phyloP scores from a whole-genome alignment of 1,140 invertebrate species.

The Meloidogyne hapla region DNA sequence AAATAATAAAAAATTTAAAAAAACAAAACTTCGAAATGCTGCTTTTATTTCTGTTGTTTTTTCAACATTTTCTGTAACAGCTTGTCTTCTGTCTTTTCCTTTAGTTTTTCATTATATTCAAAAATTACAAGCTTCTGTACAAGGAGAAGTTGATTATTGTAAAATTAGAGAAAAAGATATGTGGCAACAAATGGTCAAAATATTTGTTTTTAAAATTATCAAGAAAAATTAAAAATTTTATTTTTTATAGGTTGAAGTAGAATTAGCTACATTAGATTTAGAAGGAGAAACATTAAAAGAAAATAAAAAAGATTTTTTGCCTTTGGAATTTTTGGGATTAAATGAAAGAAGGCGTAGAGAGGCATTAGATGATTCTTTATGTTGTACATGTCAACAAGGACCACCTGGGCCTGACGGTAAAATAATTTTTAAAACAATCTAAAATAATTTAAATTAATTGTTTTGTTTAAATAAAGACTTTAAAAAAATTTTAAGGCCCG shows the following conservation, averaged over 20 bases:
- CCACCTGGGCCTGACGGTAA: slow-evolving; percentile 56
- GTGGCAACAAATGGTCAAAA: slow-evolving; percentile 62
- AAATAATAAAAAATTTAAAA: slow-evolving; percentile 16
- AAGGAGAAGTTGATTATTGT: slow-evolving; percentile 64
- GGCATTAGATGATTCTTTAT: slow-evolving; percentile 56
- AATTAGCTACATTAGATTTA: slow-evolving; percentile 34
- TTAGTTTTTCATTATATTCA: slow-evolving; percentile 63
- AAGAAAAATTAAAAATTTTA: too few species aligned
- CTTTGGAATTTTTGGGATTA: slow-evolving; percentile 15
- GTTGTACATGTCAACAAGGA: slow-evolving; percentile 63
- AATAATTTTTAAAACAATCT: neutral
- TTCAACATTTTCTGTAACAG: slow-evolving; percentile 62
- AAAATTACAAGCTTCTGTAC: slow-evolving; percentile 60
- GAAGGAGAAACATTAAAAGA: slow-evolving; percentile 10
- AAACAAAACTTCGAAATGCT: slow-evolving; percentile 52
- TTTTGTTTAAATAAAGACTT: too few species aligned
- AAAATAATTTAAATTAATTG: too few species aligned
- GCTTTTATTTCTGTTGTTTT: slow-evolving; percentile 63
- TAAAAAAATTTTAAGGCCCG: slow-evolving; percentile 9
- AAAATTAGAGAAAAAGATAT: slow-evolving; percentile 60
- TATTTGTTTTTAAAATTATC: neutral
- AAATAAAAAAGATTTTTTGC: slow-evolving; percentile 8
- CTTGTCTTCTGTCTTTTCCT: slow-evolving; percentile 63
- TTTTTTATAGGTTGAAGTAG: slow-evolving; percentile 42
- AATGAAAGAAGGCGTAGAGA: slow-evolving; percentile 38